A percentile compares a stretch with the other conserved stretches of the same genome.
Evolutionary conservation across 1,140 invertebrate species (phyloP).

Genomic region (Telenomus remus): DNA sequence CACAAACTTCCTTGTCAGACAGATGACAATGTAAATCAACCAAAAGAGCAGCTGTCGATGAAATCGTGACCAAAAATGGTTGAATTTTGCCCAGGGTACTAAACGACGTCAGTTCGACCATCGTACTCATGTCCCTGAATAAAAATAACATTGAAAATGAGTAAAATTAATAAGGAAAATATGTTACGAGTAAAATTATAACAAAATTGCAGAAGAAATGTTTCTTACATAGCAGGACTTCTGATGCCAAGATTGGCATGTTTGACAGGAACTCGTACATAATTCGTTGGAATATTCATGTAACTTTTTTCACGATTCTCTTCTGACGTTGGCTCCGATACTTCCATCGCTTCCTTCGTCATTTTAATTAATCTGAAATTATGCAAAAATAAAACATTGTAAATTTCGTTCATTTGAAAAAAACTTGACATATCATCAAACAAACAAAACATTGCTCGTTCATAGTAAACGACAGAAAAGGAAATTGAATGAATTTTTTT

Average conservation of each 20-base stretch:
- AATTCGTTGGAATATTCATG: constrained; percentile 32
- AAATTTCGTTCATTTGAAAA: neutral
- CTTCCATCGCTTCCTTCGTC: constrained; percentile 59
- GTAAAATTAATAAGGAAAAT: neutral
- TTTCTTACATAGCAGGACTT: constrained; percentile 72
- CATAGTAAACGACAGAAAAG: too few species aligned
- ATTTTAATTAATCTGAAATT: constrained; percentile 47
- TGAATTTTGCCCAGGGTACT: constrained; percentile 91
- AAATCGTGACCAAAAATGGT: constrained; percentile 92
- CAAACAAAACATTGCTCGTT: too few species aligned
- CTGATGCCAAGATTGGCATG: constrained; percentile 74
- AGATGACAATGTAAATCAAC: constrained; percentile 96
- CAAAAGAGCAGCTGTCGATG: constrained; percentile 89
- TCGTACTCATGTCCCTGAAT: constrained; percentile 88
- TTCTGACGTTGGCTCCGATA: constrained; percentile 56
- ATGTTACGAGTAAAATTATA: too few species aligned
- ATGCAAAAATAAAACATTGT: neutral
- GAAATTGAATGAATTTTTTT: too few species aligned
- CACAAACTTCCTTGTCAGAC: constrained; percentile 93
- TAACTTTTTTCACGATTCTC: constrained; percentile 59
- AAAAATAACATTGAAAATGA: constrained; percentile 36
- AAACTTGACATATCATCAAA: too few species aligned
- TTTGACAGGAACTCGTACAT: constrained; percentile 73
- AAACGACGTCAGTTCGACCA: constrained; percentile 92
- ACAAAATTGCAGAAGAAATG: constrained; percentile 2